Percentiles rank a stretch among this genome's conserved stretches.
phyloP scores from a whole-genome alignment of 2,113 vertebrate genomes.

The Paramormyrops kingsleyae region DNA sequence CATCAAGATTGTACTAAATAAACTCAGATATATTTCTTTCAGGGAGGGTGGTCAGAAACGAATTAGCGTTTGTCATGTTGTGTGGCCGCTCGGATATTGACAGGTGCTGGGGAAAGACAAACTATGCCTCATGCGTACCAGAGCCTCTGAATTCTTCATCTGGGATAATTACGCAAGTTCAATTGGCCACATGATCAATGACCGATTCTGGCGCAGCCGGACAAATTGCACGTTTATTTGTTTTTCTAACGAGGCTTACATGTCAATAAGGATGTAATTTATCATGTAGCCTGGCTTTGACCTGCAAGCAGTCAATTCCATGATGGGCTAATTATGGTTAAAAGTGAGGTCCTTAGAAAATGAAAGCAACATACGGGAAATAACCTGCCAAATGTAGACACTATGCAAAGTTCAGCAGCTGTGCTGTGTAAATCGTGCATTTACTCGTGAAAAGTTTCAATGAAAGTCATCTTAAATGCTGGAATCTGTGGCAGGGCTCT shows the following conservation, averaged over 20 bases:
- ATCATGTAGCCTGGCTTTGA: background rate
- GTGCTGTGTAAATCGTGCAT: background rate
- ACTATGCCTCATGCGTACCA: background rate
- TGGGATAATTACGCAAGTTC: background rate
- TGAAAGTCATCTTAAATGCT: background rate
- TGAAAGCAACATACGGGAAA: background rate
- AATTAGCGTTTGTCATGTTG: background rate
- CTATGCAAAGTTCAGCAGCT: background rate
- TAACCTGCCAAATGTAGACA: background rate
- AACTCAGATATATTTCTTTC: background rate
- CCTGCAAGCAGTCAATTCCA: background rate
- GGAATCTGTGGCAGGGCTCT: background rate
- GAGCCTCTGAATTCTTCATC: background rate
- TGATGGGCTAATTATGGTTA: slow-evolving; percentile 1
- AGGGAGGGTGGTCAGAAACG: background rate
- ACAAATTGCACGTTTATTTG: slow-evolving; percentile 4
- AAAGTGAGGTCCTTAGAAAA: background rate
- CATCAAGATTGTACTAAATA: background rate
- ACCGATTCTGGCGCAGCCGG: background rate
- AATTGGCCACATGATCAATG: background rate
- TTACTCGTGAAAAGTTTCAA: background rate
- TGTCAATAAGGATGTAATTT: background rate
- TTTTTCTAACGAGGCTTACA: background rate
- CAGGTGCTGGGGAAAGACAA: background rate
- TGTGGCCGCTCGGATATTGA: background rate